phyloP scores from a whole-genome alignment of 1,140 invertebrate species.

The Drosophila erecta region DNA sequence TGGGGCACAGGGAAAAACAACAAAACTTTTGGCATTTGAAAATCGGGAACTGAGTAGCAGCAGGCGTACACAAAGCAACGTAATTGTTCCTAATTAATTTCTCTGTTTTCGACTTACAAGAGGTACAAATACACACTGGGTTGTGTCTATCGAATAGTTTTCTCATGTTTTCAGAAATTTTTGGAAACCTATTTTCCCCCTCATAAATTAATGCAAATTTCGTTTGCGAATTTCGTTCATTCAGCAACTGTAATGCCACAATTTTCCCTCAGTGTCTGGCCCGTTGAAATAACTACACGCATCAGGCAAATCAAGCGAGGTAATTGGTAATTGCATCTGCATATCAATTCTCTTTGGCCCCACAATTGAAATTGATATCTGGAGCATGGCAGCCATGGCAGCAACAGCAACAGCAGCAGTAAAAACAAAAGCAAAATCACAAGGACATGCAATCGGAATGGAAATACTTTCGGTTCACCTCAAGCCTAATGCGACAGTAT shows the following conservation, averaged over 20 bases:
- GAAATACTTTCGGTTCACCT: conserved; percentile 45
- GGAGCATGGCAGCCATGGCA: background rate
- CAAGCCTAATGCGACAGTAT: conserved; percentile 46
- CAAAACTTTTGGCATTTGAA: background rate
- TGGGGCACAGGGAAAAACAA: conserved; percentile 9
- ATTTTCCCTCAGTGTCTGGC: conserved; percentile 7
- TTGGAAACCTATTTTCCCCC: no score
- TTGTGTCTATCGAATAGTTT: background rate
- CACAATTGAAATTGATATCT: conserved; percentile 41
- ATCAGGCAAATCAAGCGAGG: conserved; percentile 59
- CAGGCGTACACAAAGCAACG: background rate
- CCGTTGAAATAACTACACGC: conserved; percentile 49
- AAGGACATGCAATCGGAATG: conserved; percentile 26
- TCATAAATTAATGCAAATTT: no score
- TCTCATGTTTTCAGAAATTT: background rate
- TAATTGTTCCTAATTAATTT: background rate
- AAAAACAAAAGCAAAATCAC: no score
- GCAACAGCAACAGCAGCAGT: background rate
- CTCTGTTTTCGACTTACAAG: background rate
- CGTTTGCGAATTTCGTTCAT: background rate
- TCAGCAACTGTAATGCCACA: background rate
- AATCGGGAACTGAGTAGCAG: background rate
- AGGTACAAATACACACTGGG: background rate
- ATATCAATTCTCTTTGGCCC: conserved; percentile 13
- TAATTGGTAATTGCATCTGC: conserved; percentile 61